Conservation (phyloP, 53 echinoderm and acorn worm genomes). For the Paelopatides confundens region DNA sequence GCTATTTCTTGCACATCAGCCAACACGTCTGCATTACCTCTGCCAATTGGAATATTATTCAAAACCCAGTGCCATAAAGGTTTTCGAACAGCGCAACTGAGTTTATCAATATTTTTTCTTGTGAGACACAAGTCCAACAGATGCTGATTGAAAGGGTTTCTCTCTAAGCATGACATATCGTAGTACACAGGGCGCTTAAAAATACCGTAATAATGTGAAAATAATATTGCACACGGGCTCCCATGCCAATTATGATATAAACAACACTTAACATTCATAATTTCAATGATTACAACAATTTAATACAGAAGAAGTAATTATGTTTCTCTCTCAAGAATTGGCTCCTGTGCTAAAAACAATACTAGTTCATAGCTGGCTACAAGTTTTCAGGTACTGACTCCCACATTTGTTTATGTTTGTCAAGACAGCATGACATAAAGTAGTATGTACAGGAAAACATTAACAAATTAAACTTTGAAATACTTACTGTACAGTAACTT, state of each 20-base stretch:
- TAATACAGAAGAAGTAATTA: not conserved
- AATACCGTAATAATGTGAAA: not conserved
- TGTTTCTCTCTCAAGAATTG: not conserved
- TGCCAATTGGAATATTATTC: not conserved
- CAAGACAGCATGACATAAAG: too few species aligned
- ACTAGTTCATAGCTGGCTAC: too few species aligned
- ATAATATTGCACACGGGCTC: not conserved
- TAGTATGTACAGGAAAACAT: not conserved
- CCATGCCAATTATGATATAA: conserved; percentile 23
- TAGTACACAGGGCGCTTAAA: not conserved
- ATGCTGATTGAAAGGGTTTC: not conserved
- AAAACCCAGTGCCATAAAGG: not conserved
- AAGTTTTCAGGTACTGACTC: too few species aligned
- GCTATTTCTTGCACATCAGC: too few species aligned
- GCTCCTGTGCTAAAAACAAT: too few species aligned
- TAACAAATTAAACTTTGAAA: not conserved
- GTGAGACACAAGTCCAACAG: too few species aligned
- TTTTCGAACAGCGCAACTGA: not conserved
- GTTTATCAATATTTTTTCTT: not conserved
- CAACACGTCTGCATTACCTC: too few species aligned
- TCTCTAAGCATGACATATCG: not conserved
- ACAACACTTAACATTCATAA: not conserved
- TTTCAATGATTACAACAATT: not conserved
- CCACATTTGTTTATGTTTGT: too few species aligned
- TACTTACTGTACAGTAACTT: too few species aligned